Percentiles rank a stretch among this genome's conserved stretches.
Conservation (phyloP, 35 echinoderm and acorn worm species). For the Ophioderma brevispina region DNA sequence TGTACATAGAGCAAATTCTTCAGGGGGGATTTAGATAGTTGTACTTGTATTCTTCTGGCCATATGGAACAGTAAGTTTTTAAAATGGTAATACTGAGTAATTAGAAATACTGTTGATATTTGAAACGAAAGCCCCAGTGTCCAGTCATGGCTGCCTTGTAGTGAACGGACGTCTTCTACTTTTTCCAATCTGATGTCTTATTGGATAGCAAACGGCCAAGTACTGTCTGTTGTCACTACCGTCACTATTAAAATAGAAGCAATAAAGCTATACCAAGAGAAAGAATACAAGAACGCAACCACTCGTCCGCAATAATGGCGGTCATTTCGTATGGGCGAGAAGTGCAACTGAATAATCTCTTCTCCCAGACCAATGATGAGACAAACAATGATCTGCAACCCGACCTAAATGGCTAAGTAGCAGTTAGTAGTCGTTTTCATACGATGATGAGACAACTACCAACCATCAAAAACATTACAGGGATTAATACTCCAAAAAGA, state of each 20-base stretch:
- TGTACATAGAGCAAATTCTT: slow-evolving; percentile 10
- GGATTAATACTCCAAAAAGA: slow-evolving; percentile 38
- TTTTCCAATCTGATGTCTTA: slow-evolving; percentile 26
- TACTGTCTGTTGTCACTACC: slow-evolving; percentile 57
- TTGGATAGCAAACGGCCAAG: slow-evolving; percentile 64
- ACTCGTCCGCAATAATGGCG: neutral
- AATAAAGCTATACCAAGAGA: slow-evolving; percentile 29
- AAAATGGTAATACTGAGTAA: too few relatives aligned
- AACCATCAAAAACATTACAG: slow-evolving; percentile 41
- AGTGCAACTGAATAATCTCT: slow-evolving; percentile 29
- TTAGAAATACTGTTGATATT: too few relatives aligned
- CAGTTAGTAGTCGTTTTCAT: slow-evolving; percentile 73
- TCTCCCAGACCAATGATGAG: slow-evolving; percentile 39
- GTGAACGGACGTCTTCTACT: neutral
- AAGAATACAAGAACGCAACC: slow-evolving; percentile 24
- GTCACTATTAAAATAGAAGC: slow-evolving; percentile 51
- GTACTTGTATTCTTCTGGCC: neutral
- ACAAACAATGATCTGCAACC: slow-evolving; percentile 47
- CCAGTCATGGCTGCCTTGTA: neutral
- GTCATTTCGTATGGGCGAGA: slow-evolving; percentile 41
- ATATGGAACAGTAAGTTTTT: slow-evolving; percentile 29
- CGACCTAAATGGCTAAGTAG: slow-evolving; percentile 55
- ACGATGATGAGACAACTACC: neutral
- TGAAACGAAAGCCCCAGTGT: too few relatives aligned
- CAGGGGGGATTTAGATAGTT: slow-evolving; percentile 8